These are phyloP conservation scores for Zosterops japonicus DNA, from an alignment of 2,113 vertebrate species.

Conservation along the genomic window DNA sequence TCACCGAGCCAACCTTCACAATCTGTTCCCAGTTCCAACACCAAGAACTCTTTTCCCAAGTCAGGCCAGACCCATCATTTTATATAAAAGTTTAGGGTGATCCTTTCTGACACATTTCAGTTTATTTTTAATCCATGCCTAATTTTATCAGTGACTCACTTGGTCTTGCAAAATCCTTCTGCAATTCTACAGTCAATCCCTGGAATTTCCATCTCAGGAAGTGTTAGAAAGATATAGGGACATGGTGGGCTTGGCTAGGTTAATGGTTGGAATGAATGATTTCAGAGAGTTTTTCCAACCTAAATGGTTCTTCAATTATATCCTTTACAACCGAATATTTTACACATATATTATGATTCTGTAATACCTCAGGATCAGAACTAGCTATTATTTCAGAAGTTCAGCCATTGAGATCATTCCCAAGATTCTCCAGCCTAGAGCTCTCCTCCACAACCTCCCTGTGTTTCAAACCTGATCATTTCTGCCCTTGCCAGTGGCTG, in stretches of 20 bases:
- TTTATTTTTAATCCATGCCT: not conserved
- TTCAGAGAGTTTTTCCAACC: not conserved
- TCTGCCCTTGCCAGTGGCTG: not conserved
- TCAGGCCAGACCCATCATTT: not conserved
- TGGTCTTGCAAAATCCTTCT: not conserved
- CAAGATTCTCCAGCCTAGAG: not conserved
- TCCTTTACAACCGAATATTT: not conserved
- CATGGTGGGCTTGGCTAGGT: not conserved
- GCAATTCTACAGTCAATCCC: not conserved
- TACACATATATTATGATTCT: not conserved
- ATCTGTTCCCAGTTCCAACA: not conserved
- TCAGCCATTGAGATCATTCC: not conserved
- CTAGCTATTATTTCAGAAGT: not conserved
- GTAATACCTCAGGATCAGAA: not conserved
- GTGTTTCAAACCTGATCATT: not conserved
- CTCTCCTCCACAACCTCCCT: not conserved
- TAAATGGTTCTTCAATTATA: not conserved
- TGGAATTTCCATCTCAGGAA: not conserved
- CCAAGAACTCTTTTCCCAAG: not conserved
- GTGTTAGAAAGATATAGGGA: not conserved
- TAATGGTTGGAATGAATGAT: not conserved
- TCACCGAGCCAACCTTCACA: not conserved
- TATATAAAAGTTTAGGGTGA: not conserved
- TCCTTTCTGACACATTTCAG: not conserved
- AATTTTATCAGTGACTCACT: not conserved